Percentiles rank a stretch among this genome's conserved stretches.
Evolutionary conservation across 2,113 vertebrate genomes (phyloP).

Genomic region (Chamaetylas fuelleborni): DNA sequence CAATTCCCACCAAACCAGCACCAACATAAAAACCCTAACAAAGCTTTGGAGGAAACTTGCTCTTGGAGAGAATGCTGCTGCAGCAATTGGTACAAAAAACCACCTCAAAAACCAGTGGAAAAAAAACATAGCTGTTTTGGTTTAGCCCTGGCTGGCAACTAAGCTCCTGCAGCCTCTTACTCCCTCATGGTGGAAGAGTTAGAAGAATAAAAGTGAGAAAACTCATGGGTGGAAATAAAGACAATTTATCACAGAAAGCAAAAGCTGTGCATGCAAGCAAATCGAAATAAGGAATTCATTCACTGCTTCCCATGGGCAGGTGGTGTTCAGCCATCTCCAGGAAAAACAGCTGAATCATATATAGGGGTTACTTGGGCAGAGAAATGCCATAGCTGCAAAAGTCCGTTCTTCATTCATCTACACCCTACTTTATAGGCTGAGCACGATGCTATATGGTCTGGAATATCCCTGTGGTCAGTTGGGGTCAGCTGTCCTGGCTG

Average conservation of each 20-base stretch:
- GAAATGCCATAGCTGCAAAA: neutral
- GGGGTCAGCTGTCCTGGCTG: too few relatives aligned
- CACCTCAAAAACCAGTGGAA: neutral
- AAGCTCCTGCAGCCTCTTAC: neutral
- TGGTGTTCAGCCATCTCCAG: neutral
- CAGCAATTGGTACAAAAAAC: neutral
- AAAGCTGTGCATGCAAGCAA: neutral
- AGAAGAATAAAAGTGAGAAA: neutral
- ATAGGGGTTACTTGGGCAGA: neutral
- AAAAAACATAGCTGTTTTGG: rapidly evolving
- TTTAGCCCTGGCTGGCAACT: neutral
- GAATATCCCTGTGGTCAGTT: neutral
- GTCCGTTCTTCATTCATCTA: neutral
- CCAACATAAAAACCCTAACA: rapidly evolving
- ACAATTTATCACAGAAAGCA: neutral
- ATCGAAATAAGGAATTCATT: neutral
- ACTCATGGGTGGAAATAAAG: neutral
- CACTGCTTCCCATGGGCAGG: neutral
- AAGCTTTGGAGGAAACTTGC: neutral
- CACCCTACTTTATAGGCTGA: neutral
- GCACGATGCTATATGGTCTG: neutral
- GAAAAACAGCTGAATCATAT: neutral
- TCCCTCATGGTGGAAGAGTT: neutral
- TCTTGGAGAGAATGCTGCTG: neutral
- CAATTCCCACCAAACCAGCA: neutral